Evolutionary conservation across 2,113 vertebrate genomes (phyloP), one percentile per base, ranked within the genome.

Genomic region (Xenus cinereus): DNA sequence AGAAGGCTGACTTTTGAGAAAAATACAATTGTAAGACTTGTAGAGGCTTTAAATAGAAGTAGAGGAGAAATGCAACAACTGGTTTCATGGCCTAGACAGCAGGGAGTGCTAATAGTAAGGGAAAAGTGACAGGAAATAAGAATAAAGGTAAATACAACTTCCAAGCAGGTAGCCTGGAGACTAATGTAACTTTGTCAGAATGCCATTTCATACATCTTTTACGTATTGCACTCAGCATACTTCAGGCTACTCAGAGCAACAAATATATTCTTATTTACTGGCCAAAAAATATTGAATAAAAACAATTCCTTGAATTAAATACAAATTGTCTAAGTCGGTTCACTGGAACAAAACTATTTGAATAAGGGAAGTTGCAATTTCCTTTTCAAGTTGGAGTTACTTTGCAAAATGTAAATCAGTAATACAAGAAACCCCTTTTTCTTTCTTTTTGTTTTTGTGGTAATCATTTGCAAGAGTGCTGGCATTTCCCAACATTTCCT

Each of bases 101-200:
- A 93, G 86, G 43, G 82, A 96, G 82, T 95, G 79, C 75, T 92
- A 73, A 71, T 1, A 51, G 75, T 67, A 93, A 84, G 82, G 88
- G 74, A 50, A 93, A 82, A 89, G 45, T 20, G 11, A 62, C 62
- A 43, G 37, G 53, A 93, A 23, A 0, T 41, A 57, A 62, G 74
- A 71, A n/a, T 7, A 76, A 87, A 50, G 78, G 41, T 27, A 67
- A 1, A 12, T 37, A 35, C 30, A 43, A 8, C n/a, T 67, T 77
- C 28, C 75, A 50, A 79, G 51, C 15, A 62, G 62, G 45, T 45
- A 43, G 41, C 30, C 59, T 32, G 24, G 24, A 26, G n/a, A 23
- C 50, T 57, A 35, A n/a, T 21, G 48, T 60, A 45, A 22, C 63
- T 43, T 60, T 32, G 14, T 62, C 46, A 77, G 48, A 78, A 73